A percentile compares a stretch with the other conserved stretches of the same genome.
phyloP scores from a whole-genome alignment of 2,113 vertebrate species.

The Diadophis punctatus region DNA sequence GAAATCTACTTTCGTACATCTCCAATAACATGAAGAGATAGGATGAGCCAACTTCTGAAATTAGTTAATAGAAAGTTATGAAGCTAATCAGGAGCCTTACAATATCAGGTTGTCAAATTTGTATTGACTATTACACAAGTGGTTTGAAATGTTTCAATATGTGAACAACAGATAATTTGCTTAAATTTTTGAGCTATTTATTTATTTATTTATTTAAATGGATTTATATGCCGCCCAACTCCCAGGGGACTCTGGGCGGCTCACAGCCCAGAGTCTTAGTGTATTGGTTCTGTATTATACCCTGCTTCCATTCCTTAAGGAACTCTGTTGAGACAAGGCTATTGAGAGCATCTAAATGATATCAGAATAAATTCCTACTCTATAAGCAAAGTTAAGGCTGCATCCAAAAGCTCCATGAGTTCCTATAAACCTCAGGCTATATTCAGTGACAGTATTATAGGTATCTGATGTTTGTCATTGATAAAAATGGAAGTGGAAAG shows the following conservation, averaged over 20 bases:
- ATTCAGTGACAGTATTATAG: background rate
- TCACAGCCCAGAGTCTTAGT: too few species aligned
- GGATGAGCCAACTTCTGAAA: background rate
- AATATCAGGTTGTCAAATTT: background rate
- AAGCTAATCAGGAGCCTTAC: background rate
- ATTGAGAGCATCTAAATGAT: background rate
- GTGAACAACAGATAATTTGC: background rate
- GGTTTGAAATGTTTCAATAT: background rate
- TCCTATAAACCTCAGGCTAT: background rate
- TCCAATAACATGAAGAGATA: background rate
- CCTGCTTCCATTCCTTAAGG: background rate
- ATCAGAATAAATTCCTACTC: background rate
- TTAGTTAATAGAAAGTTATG: background rate
- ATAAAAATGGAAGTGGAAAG: background rate
- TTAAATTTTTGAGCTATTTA: background rate
- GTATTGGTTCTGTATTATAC: background rate
- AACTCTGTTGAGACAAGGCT: background rate
- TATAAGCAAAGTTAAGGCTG: background rate
- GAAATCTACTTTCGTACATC: background rate
- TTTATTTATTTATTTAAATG: too few species aligned
- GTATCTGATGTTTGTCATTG: background rate
- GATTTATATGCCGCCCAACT: too few species aligned
- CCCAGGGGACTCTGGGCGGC: too few species aligned
- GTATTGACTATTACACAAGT: background rate
- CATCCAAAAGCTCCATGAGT: background rate